Percentiles rank a stretch among this genome's conserved stretches.
Evolutionary conservation across 2,113 vertebrate species (phyloP).

Genomic region (Dascyllus trimaculatus): DNA sequence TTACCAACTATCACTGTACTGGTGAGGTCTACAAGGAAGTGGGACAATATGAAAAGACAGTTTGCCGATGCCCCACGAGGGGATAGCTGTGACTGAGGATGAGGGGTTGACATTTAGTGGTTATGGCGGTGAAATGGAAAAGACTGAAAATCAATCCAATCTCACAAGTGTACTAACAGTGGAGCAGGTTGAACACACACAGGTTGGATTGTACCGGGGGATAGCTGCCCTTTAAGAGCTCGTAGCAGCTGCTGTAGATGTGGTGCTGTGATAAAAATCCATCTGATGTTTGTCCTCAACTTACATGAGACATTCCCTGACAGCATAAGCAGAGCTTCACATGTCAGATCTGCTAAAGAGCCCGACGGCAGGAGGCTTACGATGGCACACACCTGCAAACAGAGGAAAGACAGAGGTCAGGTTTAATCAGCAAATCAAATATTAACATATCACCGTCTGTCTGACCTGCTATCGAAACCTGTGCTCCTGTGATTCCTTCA

Average conservation of each 20-base stretch:
- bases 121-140: slow-evolving; percentile 13
- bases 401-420: slow-evolving; percentile 25
- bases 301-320: slow-evolving; percentile 79
- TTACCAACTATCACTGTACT: not conserved
- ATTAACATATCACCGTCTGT: not conserved
- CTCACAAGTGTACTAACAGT: not conserved
- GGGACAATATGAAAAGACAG: slow-evolving; percentile 3
- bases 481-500: not conserved
- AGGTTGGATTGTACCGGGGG: not conserved
- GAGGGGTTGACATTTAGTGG: slow-evolving; percentile 32
- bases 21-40: slow-evolving; percentile 6
- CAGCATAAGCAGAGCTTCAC: slow-evolving; percentile 76
- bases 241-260: not conserved
- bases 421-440: slow-evolving; percentile 1
- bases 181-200: not conserved
- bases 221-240: slow-evolving; percentile 11
- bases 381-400: slow-evolving; percentile 74
- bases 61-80: slow-evolving; percentile 28
- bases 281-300: slow-evolving; percentile 30
- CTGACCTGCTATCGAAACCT: not conserved
- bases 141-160: slow-evolving; percentile 53
- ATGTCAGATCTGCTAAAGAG: slow-evolving; percentile 72
- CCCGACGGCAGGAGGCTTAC: slow-evolving; percentile 65
- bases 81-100: slow-evolving; percentile 24
- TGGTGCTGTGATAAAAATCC: not conserved